Evolutionary conservation across 2,888 invertebrate genomes (phyloP), one percentile per base, ranked within the genome.

Genomic region (Xylocampa areola): DNA sequence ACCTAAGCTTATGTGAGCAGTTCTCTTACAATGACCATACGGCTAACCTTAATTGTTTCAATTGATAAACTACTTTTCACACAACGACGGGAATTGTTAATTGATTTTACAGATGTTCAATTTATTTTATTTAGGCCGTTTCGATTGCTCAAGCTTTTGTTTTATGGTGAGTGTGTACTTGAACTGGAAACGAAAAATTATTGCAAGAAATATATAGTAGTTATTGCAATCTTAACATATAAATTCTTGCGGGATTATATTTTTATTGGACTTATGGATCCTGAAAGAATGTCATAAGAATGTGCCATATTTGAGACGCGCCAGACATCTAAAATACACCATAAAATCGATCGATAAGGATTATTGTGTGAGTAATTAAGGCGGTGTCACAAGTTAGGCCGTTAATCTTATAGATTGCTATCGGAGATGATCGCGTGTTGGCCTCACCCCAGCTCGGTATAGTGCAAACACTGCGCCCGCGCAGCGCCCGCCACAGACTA

Each of bases 31-130:
- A 60, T 69, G 74, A 69, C 71, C 71, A 83, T 68, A 77, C 84
- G 76, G 85, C 72, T 92, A 88, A 90, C 93, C 93, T 86, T 85
- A 94, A 94, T 94, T 91, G 92, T 78, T 85, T 91, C 84, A 92
- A 94, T 93, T 94, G 92, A 88, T 88, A 90, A 90, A 92, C 84
- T 77, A 81, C 84, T 75, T 82, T 85, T 83, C 81, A 82, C 85
- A 80, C 82, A 84, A 79, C 76, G 79, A 78, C 74, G 82, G 77
- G 77, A 84, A 88, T 81, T 79, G 70, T 84, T 90, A 85, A 87
- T 90, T 86, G 87, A 80, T 86, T 83, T 84, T 81, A 84, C 84
- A 86, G 83, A 85, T 83, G 86, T 79, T 84, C 85, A 79, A 81
- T 85, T 84, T 75, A 82, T 81, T 83, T 80, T 74, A 86, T 84